Conservation (phyloP, 2,888 invertebrate genomes). For the Drosophila cracens region DNA sequence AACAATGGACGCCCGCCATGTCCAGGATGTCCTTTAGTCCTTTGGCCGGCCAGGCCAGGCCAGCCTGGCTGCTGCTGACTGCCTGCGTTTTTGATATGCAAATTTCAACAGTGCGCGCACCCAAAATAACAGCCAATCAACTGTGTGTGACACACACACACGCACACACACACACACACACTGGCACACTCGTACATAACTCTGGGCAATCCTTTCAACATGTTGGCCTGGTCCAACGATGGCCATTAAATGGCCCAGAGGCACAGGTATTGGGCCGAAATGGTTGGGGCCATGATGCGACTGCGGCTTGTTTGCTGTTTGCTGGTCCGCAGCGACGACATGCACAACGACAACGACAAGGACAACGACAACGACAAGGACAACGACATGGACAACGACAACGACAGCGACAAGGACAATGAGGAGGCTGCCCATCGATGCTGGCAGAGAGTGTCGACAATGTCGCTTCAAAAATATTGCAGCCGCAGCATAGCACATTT, state of each 20-base stretch:
- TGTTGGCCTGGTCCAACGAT: slow-evolving; percentile 55
- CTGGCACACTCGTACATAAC: slow-evolving; percentile 51
- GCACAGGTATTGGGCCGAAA: slow-evolving; percentile 39
- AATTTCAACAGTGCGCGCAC: slow-evolving; percentile 74
- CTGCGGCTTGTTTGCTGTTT: slow-evolving; percentile 78
- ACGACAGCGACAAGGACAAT: slow-evolving; percentile 8
- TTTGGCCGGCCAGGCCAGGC: slow-evolving; percentile 16
- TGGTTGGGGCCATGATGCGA: slow-evolving; percentile 24
- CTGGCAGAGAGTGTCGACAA: slow-evolving; percentile 67
- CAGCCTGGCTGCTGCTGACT: slow-evolving; percentile 18
- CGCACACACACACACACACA: slow-evolving; percentile 25
- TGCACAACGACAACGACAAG: slow-evolving; percentile 50
- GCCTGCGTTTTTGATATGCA: slow-evolving; percentile 76
- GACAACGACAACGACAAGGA: slow-evolving; percentile 39
- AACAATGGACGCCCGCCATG: slow-evolving; percentile 33
- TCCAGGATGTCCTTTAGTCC: slow-evolving; percentile 34
- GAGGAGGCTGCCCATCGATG: slow-evolving; percentile 57
- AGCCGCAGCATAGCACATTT: slow-evolving; percentile 57
- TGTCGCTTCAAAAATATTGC: slow-evolving; percentile 79
- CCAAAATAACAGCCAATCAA: slow-evolving; percentile 81
- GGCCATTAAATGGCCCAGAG: slow-evolving; percentile 63
- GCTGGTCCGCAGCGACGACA: slow-evolving; percentile 67
- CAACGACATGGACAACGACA: slow-evolving; percentile 6
- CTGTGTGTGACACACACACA: slow-evolving; percentile 57
- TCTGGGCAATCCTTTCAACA: slow-evolving; percentile 79